A percentile compares a stretch with the other conserved stretches of the same genome.
Evolutionary conservation across 2,797 vertebrate species (phyloP).

Genomic region (Sylvia borin): DNA sequence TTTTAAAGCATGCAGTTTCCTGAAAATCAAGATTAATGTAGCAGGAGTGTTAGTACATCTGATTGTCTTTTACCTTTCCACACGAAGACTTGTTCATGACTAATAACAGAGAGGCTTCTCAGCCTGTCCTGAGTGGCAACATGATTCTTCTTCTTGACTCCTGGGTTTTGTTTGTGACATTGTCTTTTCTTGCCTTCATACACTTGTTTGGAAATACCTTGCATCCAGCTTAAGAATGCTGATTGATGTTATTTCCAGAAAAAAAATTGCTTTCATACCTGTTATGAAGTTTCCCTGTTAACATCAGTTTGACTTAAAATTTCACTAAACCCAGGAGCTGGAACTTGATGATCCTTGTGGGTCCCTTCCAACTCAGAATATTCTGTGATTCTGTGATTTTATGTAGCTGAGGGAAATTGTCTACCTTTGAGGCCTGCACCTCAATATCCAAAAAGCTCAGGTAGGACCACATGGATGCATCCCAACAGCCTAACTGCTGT

Average conservation of each 20-base stretch:
- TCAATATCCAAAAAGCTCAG: neutral
- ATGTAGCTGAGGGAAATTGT: neutral
- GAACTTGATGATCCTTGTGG: no score
- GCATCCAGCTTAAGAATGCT: neutral
- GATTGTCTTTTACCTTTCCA: neutral
- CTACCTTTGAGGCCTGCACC: neutral
- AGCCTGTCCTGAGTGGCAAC: neutral
- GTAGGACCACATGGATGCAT: neutral
- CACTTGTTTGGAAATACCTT: neutral
- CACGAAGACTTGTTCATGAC: neutral
- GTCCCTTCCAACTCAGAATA: neutral
- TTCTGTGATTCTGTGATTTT: neutral
- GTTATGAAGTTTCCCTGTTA: fast-evolving
- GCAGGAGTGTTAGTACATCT: neutral
- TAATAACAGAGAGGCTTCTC: neutral
- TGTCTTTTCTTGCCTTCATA: neutral
- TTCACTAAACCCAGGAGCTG: neutral
- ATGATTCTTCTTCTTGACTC: neutral
- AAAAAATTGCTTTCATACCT: neutral
- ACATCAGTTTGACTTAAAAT: neutral
- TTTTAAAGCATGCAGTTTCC: neutral
- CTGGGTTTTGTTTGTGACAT: slow-evolving; percentile 68
- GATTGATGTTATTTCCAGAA: neutral
- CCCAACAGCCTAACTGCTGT: neutral
- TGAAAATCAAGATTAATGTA: neutral